A percentile compares a stretch with the other conserved stretches of the same genome.
These are phyloP conservation scores for Tipula unca DNA, from an alignment of 2,888 invertebrate genomes.

Conservation along the genomic window DNA sequence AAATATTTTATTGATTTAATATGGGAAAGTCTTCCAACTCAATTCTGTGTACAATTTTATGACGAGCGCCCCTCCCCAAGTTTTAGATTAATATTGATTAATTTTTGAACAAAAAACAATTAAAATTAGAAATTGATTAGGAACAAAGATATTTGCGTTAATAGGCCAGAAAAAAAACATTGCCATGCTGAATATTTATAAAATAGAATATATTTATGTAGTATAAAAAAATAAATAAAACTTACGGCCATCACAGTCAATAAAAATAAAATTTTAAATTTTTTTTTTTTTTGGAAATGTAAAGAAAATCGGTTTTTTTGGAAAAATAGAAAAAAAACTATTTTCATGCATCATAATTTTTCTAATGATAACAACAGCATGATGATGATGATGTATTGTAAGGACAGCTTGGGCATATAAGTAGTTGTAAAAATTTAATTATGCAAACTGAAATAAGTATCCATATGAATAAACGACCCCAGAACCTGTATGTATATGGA, in stretches of 20 bases:
- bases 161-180: neutral
- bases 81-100: slow-evolving; percentile 3
- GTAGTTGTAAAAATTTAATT: slow-evolving; percentile 25
- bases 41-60: neutral
- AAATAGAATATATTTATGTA: neutral
- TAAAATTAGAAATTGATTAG: neutral
- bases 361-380: slow-evolving; percentile 9
- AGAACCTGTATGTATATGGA: slow-evolving; percentile 27
- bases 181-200: neutral
- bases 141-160: neutral
- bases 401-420: slow-evolving; percentile 17
- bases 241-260: slow-evolving; percentile 14
- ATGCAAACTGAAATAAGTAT: slow-evolving; percentile 29
- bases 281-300: neutral
- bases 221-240: neutral
- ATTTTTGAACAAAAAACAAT: neutral
- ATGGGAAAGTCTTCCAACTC: neutral
- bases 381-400: slow-evolving; percentile 23
- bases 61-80: neutral
- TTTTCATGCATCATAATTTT: neutral
- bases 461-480: slow-evolving; percentile 30
- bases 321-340: neutral
- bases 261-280: neutral
- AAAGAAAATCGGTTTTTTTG: neutral
- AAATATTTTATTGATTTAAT: too few species aligned